phyloP scores from a whole-genome alignment of 2,797 vertebrate species.

The Tachyglossus aculeatus region DNA sequence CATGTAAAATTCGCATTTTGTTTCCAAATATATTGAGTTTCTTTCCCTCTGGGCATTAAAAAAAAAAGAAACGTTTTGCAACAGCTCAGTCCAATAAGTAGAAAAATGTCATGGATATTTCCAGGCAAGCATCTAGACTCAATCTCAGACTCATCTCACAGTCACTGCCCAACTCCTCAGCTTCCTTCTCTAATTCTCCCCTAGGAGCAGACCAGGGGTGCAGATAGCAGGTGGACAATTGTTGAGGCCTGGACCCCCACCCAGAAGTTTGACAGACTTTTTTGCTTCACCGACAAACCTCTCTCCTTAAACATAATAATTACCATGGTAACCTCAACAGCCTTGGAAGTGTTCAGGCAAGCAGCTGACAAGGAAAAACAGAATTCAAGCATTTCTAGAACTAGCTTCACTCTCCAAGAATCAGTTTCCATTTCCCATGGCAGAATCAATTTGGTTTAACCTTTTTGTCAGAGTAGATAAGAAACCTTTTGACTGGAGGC shows the following conservation, averaged over 20 bases:
- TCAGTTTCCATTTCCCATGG: background rate
- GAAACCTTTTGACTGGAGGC: background rate
- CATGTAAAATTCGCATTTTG: conserved; percentile 9
- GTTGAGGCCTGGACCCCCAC: too few relatives aligned
- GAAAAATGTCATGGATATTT: too few relatives aligned
- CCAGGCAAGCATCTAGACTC: too few relatives aligned
- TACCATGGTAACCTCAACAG: conserved; percentile 49
- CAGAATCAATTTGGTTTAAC: conserved; percentile 12
- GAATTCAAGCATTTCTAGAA: conserved; percentile 22
- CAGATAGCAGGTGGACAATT: too few relatives aligned
- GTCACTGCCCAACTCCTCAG: too few relatives aligned
- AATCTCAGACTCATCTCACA: too few relatives aligned
- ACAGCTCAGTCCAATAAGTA: too few relatives aligned
- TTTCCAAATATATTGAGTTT: conserved; percentile 37
- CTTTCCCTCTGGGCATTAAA: background rate
- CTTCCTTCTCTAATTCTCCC: too few relatives aligned
- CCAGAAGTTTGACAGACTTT: conserved; percentile 26
- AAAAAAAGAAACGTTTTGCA: too few relatives aligned
- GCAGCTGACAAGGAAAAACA: conserved; percentile 31
- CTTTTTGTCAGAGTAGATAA: conserved; percentile 17
- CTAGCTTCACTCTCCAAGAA: conserved; percentile 35
- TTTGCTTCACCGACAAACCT: conserved; percentile 45
- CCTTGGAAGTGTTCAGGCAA: conserved; percentile 26
- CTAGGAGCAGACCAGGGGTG: too few relatives aligned
- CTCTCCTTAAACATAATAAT: conserved; percentile 56